Base-by-base conservation (phyloP, 2,888 invertebrate species). In the Scaptomyza reducta region DNA sequence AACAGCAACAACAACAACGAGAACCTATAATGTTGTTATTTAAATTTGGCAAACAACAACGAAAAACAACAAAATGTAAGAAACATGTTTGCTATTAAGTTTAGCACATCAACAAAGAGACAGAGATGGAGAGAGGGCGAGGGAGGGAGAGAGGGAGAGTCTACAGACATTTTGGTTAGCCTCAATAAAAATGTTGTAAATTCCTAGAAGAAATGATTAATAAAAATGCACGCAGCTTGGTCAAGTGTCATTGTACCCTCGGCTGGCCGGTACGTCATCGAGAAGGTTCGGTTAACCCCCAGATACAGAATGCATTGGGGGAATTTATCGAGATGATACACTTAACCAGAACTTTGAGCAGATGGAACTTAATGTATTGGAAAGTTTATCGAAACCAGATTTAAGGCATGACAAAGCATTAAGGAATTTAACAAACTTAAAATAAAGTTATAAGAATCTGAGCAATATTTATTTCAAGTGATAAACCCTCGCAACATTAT, bases 191-290 rank as follows among this genome's bases (percentile, higher is more conserved):
- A 86, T 70, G 88, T 54, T 80, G 88, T 85, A 87, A 85, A 85
- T 85, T 85, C 84, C 80, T 87, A 85, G 88, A 87, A 84, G 80
- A 72, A 87, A 85, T 85, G 84, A 85, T 85, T 85, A 87, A 85
- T 85, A 85, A 85, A 84, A 84, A 72, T 69, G 58, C 67, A 76
- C 49, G 44, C 59, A 62, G 29, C 46, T 45, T 45, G 38, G 31
- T 55, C 41, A 57, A 53, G 56, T 67, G 67, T 67, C 67, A 67
- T 55, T 59, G 55, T 67, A 74, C 72, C 55, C 74, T 38, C 14
- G 35, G 6, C n/a, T 4, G 3, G 5, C n/a, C n/a, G 22, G 27
- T 27, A 25, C 29, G 49, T 27, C 14, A 29, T 40, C 16, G 1
- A 3, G 5, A 13, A 16, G 61, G 67, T 59, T 51, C 18, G 54